Evolutionary conservation across 1,140 invertebrate species (phyloP).

Genomic region (Sarcophaga bullata): DNA sequence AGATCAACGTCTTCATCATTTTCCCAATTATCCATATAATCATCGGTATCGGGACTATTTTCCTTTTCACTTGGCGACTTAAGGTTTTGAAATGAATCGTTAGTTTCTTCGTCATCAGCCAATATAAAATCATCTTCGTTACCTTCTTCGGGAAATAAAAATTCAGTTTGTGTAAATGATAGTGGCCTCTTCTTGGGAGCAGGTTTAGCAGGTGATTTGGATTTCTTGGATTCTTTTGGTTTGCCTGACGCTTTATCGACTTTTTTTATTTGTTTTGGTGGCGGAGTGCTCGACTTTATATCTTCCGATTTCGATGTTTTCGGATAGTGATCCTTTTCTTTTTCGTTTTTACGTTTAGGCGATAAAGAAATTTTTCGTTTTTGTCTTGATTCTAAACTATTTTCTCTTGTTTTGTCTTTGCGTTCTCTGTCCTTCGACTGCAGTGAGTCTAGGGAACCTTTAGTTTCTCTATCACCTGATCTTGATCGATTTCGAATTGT

Average conservation of each 20-base stretch:
- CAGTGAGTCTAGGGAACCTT: neutral
- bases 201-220: conserved; percentile 1
- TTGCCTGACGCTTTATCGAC: neutral
- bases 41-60: conserved; percentile 61
- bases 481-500: conserved; percentile 17
- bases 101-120: neutral
- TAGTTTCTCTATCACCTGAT: neutral
- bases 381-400: neutral
- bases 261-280: neutral
- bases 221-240: neutral
- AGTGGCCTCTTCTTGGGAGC: conserved; percentile 28
- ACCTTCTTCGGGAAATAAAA: conserved; percentile 35
- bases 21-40: conserved; percentile 64
- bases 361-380: neutral
- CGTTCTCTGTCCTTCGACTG: neutral
- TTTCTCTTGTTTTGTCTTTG: conserved; percentile 21
- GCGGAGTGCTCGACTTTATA: neutral
- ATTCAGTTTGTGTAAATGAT: conserved; percentile 33
- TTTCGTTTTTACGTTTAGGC: neutral
- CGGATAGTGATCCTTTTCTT: neutral
- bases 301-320: neutral
- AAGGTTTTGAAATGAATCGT: neutral
- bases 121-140: conserved; percentile 9
- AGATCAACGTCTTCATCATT: conserved; percentile 56
- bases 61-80: conserved; percentile 42